Base-by-base conservation (phyloP, 2,113 vertebrate genomes). In the Colaptes auratus region DNA sequence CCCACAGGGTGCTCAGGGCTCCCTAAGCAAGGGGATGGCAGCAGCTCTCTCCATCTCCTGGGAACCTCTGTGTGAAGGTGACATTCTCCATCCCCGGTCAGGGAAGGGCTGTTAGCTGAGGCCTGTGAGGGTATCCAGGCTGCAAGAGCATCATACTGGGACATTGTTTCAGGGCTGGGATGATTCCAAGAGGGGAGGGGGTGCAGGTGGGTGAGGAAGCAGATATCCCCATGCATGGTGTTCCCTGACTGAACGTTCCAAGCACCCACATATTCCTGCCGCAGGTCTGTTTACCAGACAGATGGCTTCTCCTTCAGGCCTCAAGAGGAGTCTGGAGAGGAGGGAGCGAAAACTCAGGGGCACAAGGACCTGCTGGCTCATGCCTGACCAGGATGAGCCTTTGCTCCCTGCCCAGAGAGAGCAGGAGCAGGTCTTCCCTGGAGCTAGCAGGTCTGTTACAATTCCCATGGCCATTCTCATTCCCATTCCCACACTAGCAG, bases 331-430 rank as follows among this genome's bases (percentile, higher is more conserved):
- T 42, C 61, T 56, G 81, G 35, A 56, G 65, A 53, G 35, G 39
- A 58, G 27, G 36, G 46, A 36, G 12, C 10, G 79, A 55, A 69
- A 31, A 58, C 42, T 10, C 1, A 2, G 61, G 44, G 31, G 4
- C 13, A 2, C 0, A 8, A 33, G 55, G 64, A 67, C 4, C 6
- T 9, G 4, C 28, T 27, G 65, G 50, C 25, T 82, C 33, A 4
- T 0, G 1, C 18, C 31, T 61, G 52, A 31, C 55, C 20, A 3
- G 59, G 44, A 58, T 0, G 0, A 80, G 35, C 65, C 69, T 61
- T 82, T 65, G 35, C 23, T 86, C 6, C 9, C 44, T 73, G 72
- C 35, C 52, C 18, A 10, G 6, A 13, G 53, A 61, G 12, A 33
- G 16, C 0, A 2, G 24, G 42, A 91, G 33, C 53, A 18, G 23